Conservation (phyloP, 2,797 vertebrate genomes). For the Acanthurus leucopareius region DNA sequence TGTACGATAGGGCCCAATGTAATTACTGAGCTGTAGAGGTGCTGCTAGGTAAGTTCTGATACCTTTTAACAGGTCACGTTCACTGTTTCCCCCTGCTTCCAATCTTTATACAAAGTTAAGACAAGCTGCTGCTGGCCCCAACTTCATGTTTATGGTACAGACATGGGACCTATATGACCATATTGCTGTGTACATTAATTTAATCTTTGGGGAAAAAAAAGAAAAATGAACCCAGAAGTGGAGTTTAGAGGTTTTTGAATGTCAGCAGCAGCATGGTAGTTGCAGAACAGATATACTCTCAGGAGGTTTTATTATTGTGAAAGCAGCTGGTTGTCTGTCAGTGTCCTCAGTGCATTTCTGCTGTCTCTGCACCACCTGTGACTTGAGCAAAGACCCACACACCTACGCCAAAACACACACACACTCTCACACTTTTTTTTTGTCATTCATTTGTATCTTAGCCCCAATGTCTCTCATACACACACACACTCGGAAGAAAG, state of each 20-base stretch:
- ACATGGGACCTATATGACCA: constrained; percentile 9
- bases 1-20: too few relatives aligned
- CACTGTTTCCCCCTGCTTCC: not conserved
- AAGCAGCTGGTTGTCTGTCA: constrained; percentile 80
- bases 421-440: too few relatives aligned
- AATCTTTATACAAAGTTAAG: not conserved
- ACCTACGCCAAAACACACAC: not conserved
- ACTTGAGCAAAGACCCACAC: constrained; percentile 45
- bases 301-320: constrained; percentile 59
- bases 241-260: constrained; percentile 49
- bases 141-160: not conserved
- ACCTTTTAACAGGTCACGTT: not conserved
- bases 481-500: constrained; percentile 13
- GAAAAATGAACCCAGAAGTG: constrained; percentile 15
- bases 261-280: constrained; percentile 56
- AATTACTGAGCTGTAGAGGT: too few relatives aligned
- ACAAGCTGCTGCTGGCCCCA: not conserved
- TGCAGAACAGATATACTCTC: constrained; percentile 57
- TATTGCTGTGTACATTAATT: constrained; percentile 1
- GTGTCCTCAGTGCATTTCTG: constrained; percentile 70
- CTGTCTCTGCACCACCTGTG: constrained; percentile 79
- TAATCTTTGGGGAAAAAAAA: not conserved
- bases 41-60: too few relatives aligned
- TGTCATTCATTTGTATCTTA: too few relatives aligned
- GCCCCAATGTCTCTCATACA: not conserved